Base-by-base conservation (phyloP, 2,888 invertebrate genomes). In the Arenicola marina region DNA sequence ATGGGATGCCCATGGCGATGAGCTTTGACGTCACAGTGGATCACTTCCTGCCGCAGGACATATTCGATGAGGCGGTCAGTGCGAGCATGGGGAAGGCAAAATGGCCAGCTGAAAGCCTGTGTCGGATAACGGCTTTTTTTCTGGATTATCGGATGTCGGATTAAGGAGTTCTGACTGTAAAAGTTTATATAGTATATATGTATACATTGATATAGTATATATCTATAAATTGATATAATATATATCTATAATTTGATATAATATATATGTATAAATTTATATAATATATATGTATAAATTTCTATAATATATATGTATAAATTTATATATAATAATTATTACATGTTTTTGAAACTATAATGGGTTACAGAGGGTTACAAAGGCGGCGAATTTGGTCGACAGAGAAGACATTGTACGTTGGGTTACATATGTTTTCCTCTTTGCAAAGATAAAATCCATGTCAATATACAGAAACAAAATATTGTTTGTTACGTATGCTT, bases 1-100 rank as follows among this genome's bases (percentile, higher is more conserved):
- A 95, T 83, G 95, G 95, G 0, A 89, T 93, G 51, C 96, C 96
- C 0, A 91, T 96, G 89, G 86, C 92, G 51, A 89, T 96, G 85
- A 92, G 92, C 70, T 94, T 93, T 79, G 91, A 90, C 66, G 88
- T 93, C 67, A 85, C 90, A 2, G 90, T 92, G 75, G 95, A 95
- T 76, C 89, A 89, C 58, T 90, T 91, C 74, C 86, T 95, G 59
- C 89, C 92, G 0, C 88, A 90, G 70, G 91, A 91, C 76, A 88
- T 93, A 18, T 90, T 93, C 83, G 89, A 90, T 69, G 93, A 94
- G 85, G 92, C 95, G 83, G 88, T 87, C 78, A 80, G 80, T 58
- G 4, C 28, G 4, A 11, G 28, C n/a, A 31, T 28, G 18, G 24
- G 7, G 26, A 15, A 11, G 1, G 21, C 15, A 18, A n/a, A 15